Percentiles rank a stretch among this genome's conserved stretches.
Conservation (phyloP, 1,140 invertebrate genomes). For the Apis laboriosa region DNA sequence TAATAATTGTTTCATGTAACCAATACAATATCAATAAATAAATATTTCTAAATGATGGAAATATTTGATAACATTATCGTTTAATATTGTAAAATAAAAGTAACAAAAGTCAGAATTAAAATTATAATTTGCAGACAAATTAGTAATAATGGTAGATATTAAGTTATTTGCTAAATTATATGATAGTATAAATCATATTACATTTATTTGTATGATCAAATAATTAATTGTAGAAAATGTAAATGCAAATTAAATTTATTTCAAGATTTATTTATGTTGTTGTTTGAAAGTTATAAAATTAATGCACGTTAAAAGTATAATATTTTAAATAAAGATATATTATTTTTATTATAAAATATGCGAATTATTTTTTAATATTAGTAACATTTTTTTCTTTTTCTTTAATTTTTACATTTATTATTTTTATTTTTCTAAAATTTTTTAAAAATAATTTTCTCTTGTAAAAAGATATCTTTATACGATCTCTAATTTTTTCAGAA, state of each 20-base stretch:
- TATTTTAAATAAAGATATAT: background rate
- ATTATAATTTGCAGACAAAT: background rate
- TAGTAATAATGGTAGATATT: too few relatives aligned
- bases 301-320: background rate
- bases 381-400: background rate
- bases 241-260: background rate
- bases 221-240: background rate
- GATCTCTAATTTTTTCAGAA: too few relatives aligned
- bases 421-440: too few relatives aligned
- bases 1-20: background rate
- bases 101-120: background rate
- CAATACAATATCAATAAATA: background rate
- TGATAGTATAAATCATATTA: background rate
- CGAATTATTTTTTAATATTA: background rate
- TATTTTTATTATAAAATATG: background rate
- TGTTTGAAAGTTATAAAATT: background rate
- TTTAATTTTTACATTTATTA: too few relatives aligned
- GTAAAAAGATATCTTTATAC: too few relatives aligned
- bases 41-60: too few relatives aligned
- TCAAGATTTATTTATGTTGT: background rate
- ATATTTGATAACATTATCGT: background rate
- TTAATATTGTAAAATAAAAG: background rate
- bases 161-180: background rate
- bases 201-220: background rate
- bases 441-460: too few relatives aligned